Base-by-base conservation (phyloP, 2,888 invertebrate species). In the Ophion ventricosus region DNA sequence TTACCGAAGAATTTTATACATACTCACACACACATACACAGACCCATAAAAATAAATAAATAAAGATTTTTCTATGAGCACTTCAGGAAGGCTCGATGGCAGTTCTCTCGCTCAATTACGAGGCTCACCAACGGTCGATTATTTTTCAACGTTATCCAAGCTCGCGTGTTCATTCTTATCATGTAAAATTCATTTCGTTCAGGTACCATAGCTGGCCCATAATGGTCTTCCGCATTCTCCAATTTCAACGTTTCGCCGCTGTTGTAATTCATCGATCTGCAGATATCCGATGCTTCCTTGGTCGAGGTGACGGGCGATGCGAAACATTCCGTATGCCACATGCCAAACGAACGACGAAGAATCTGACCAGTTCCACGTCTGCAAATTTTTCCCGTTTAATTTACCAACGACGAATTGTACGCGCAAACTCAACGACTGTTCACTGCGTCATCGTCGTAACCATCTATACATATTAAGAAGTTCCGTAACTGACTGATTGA, bases 321-420 rank as follows among this genome's bases (percentile, higher is more conserved):
- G 87, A 95, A 96, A 89, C 97, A 97, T 90, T 96, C 96, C 0
- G 96, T 94, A 87, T 96, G 95, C 96, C 97, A 96, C 10, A 96
- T 93, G 17, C 97, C 97, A 85, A 95, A 95, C 0, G 95, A 94
- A 66, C 95, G 95, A 5, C 95, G 94, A 72, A 96, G 94, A 0
- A 97, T 95, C 93, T 96, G 96, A 0, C 96, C 96, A 17, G 94
- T 95, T n/a, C 95, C 95, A 14, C 93, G 90, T 72, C 95, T 95
- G 93, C 54, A 92, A 89, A 85, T 56, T 66, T 23, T 75, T 73
- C 56, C 69, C 8, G 14, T 35, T 20, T 1, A 23, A 57, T 57
- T 54, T 29, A n/a, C 5, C 23, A 14, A 49, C 40, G 25, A 49
- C 49, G 49, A 49, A 14, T 49, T 17, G 1, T 17, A 49, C 17